A percentile compares a stretch with the other conserved stretches of the same genome.
Conservation (phyloP, 2,113 vertebrate genomes). For the Glaucomys volans region DNA sequence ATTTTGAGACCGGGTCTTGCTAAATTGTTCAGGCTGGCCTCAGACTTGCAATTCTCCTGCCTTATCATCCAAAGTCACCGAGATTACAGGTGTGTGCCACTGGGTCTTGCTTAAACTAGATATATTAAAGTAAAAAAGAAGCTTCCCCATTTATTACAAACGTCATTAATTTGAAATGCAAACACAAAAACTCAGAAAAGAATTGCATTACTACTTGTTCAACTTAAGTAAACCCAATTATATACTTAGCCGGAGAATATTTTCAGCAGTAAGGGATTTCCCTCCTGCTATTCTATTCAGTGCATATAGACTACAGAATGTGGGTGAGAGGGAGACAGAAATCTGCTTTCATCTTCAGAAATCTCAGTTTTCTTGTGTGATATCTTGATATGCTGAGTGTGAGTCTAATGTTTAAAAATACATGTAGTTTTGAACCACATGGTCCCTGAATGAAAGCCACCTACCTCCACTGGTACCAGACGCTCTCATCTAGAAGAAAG, state of each 20-base stretch:
- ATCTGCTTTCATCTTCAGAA: not conserved
- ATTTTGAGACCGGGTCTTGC: too few relatives aligned
- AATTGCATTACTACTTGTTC: not conserved
- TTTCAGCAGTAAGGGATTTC: not conserved
- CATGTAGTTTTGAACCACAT: slow-evolving; percentile 42
- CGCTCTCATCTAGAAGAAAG: not conserved
- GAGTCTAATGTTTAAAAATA: slow-evolving; percentile 61
- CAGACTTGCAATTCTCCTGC: too few relatives aligned
- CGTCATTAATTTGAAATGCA: slow-evolving; percentile 57
- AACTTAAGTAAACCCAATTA: not conserved
- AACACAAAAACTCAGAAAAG: not conserved
- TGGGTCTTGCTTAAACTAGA: not conserved
- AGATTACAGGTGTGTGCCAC: too few relatives aligned
- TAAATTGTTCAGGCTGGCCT: too few relatives aligned
- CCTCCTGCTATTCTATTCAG: not conserved
- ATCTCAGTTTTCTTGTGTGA: slow-evolving; percentile 33
- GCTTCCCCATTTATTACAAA: slow-evolving; percentile 28
- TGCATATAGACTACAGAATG: not conserved
- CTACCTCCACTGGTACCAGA: not conserved
- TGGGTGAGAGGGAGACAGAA: not conserved
- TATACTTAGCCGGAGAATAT: not conserved
- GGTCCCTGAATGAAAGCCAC: slow-evolving; percentile 42
- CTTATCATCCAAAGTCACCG: too few relatives aligned
- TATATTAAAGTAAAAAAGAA: slow-evolving; percentile 20
- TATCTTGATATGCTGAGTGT: not conserved